phyloP scores from a whole-genome alignment of 2,113 vertebrate genomes.

The Bos indicus region DNA sequence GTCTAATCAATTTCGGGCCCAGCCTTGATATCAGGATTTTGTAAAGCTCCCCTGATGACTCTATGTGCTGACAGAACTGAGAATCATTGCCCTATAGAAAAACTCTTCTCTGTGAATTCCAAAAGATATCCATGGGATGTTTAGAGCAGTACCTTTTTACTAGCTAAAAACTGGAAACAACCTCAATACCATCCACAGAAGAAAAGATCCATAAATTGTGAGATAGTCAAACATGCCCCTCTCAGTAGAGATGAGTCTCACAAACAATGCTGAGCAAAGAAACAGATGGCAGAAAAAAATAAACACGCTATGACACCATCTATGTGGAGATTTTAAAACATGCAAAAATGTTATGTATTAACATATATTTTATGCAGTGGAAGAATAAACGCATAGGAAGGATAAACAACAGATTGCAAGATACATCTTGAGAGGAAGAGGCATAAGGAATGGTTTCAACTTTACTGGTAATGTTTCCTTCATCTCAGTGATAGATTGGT shows the following conservation, averaged over 20 bases:
- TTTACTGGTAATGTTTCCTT: not conserved
- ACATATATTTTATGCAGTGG: slow-evolving; percentile 32
- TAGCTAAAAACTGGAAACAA: not conserved
- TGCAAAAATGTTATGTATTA: not conserved
- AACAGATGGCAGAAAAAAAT: not conserved
- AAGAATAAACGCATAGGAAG: not conserved
- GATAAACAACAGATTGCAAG: slow-evolving; percentile 20
- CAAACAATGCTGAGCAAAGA: not conserved
- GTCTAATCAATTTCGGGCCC: not conserved
- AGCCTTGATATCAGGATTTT: not conserved
- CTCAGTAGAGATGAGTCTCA: not conserved
- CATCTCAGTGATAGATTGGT: not conserved
- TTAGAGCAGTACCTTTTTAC: not conserved
- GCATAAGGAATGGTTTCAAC: not conserved
- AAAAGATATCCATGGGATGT: not conserved
- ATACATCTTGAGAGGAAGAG: not conserved
- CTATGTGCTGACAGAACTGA: not conserved
- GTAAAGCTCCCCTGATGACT: not conserved
- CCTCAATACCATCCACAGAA: not conserved
- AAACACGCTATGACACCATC: not conserved
- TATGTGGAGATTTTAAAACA: not conserved
- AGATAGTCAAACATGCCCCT: not conserved
- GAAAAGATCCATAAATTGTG: not conserved
- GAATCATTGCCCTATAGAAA: not conserved
- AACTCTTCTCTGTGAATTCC: not conserved